Percentiles rank a stretch among this genome's conserved stretches.
phyloP scores from a whole-genome alignment of 2,113 vertebrate species.

The Numenius arquata region DNA sequence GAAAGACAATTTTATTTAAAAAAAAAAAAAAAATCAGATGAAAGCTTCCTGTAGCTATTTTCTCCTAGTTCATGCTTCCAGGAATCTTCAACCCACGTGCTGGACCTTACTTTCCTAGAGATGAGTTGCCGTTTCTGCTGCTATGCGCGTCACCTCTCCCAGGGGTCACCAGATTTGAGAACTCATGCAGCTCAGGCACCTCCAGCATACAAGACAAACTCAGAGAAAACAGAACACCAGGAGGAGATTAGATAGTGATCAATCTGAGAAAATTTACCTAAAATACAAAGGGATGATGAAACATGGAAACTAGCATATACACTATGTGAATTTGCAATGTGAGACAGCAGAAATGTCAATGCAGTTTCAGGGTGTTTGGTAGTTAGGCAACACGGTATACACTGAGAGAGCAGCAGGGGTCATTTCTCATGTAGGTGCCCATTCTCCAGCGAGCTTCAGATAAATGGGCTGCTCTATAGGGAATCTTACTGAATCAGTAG shows the following conservation, averaged over 20 bases:
- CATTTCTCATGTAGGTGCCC: background rate
- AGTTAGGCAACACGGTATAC: background rate
- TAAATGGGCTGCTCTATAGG: background rate
- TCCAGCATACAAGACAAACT: background rate
- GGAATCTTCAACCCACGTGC: background rate
- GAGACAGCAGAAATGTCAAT: background rate
- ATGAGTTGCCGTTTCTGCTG: background rate
- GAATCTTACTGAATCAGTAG: background rate
- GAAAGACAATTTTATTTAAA: background rate
- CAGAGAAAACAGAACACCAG: background rate
- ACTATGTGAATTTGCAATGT: background rate
- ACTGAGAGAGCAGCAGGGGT: background rate
- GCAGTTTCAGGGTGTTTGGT: background rate
- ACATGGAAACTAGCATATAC: background rate
- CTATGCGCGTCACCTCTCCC: background rate
- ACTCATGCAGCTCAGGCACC: background rate
- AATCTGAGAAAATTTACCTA: background rate
- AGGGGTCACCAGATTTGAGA: background rate
- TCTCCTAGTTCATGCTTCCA: background rate
- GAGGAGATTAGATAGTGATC: background rate
- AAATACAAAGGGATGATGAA: background rate
- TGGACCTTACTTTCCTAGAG: background rate
- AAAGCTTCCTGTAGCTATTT: background rate
- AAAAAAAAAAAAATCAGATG: background rate
- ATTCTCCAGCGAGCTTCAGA: background rate